Evolutionary conservation across 1,140 invertebrate genomes (phyloP).

Genomic region (Solenopsis fugax): DNA sequence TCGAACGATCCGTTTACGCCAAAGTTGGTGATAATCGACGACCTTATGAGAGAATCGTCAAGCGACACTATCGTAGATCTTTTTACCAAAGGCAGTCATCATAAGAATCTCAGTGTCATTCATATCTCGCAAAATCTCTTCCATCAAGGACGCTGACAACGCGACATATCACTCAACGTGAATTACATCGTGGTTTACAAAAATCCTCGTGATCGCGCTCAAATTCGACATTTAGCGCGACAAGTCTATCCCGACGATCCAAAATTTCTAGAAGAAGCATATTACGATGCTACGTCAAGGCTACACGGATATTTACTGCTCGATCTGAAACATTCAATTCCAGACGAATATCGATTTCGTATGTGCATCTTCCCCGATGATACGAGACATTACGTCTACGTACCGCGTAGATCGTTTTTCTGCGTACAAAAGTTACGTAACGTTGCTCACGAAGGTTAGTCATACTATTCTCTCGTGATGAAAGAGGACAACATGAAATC

Average conservation of each 20-base stretch:
- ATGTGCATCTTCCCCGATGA: not conserved
- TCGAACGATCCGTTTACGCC: not conserved
- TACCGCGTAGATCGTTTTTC: not conserved
- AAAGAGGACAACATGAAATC: no score
- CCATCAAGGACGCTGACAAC: not conserved
- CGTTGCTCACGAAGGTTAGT: no score
- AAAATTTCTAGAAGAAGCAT: not conserved
- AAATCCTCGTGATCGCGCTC: not conserved
- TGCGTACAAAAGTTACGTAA: not conserved
- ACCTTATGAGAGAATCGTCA: constrained; percentile 23
- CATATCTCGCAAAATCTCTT: constrained; percentile 4
- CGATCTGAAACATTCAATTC: not conserved
- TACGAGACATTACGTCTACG: not conserved
- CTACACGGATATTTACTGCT: not conserved
- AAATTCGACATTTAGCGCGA: not conserved
- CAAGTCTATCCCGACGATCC: not conserved
- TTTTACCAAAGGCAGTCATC: not conserved
- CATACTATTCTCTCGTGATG: no score
- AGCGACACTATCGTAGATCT: constrained; percentile 4
- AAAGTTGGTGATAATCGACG: constrained; percentile 13
- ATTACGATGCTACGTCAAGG: not conserved
- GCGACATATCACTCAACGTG: not conserved
- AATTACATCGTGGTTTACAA: constrained; percentile 9
- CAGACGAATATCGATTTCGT: not conserved
- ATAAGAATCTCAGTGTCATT: not conserved